A percentile compares a stretch with the other conserved stretches of the same genome.
Conservation (phyloP, 2,888 invertebrate genomes). For the Patella ulyssiponensis region DNA sequence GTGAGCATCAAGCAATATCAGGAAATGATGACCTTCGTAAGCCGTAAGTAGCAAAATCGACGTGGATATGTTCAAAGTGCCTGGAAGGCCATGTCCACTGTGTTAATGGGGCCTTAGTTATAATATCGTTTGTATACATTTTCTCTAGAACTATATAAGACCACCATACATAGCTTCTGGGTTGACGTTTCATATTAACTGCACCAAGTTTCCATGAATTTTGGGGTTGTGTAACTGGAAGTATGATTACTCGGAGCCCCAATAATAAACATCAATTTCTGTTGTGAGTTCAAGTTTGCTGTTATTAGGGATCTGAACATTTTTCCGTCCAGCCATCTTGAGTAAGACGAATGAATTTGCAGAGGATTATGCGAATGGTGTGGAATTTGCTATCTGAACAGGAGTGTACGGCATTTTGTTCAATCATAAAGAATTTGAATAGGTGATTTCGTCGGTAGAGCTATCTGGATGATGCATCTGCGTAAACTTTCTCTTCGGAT, state of each 20-base stretch:
- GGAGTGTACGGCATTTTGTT: constrained; percentile 49
- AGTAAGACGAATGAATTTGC: constrained; percentile 26
- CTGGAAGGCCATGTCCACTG: constrained; percentile 48
- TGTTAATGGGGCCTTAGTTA: constrained; percentile 34
- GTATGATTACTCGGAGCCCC: constrained; percentile 43
- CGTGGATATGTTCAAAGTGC: constrained; percentile 68
- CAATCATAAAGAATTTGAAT: constrained; percentile 41
- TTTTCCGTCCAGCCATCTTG: constrained; percentile 30
- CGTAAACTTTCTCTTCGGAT: constrained; percentile 3
- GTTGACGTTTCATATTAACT: constrained; percentile 55
- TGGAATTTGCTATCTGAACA: constrained; percentile 25
- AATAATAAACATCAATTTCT: constrained; percentile 46
- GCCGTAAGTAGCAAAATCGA: constrained; percentile 71
- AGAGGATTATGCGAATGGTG: constrained; percentile 29
- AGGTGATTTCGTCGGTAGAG: constrained; percentile 24
- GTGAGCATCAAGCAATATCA: constrained; percentile 69
- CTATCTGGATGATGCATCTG: constrained; percentile 16
- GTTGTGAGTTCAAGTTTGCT: constrained; percentile 37
- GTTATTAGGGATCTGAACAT: constrained; percentile 9
- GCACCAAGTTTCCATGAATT: constrained; percentile 57
- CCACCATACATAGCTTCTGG: constrained; percentile 60
- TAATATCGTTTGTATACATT: constrained; percentile 35
- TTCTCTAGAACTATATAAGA: constrained; percentile 38
- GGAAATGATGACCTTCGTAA: constrained; percentile 53
- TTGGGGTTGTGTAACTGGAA: constrained; percentile 21